phyloP scores from a whole-genome alignment of 2,113 vertebrate genomes.

The Tretioscincus oriximinensis region DNA sequence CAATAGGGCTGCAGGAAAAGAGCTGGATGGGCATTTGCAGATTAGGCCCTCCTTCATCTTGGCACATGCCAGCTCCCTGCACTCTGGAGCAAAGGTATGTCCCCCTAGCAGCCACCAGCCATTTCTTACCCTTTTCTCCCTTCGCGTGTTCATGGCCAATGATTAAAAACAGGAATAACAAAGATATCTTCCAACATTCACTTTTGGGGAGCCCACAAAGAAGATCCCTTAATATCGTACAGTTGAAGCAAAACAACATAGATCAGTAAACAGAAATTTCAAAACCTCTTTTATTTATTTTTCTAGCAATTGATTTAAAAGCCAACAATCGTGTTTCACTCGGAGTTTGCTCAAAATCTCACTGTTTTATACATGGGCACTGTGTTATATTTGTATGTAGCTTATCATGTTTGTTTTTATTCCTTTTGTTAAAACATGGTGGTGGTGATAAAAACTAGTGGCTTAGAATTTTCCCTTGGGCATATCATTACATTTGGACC shows the following conservation, averaged over 20 bases:
- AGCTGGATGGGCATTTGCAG: no score
- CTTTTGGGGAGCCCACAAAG: no score
- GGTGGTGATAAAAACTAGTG: background rate
- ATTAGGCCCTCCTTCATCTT: no score
- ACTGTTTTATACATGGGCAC: constrained; percentile 18
- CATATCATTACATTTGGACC: constrained; percentile 23
- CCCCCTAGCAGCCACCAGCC: no score
- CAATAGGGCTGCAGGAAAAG: no score
- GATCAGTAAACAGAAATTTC: background rate
- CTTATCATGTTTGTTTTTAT: background rate
- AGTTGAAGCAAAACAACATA: background rate
- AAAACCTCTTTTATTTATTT: background rate
- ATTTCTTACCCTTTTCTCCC: no score
- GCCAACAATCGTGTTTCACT: background rate
- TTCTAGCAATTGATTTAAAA: background rate
- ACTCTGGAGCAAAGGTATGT: no score
- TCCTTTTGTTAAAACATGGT: constrained; percentile 7
- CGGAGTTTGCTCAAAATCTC: background rate
- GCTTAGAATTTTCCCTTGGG: constrained; percentile 16
- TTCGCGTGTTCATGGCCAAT: no score
- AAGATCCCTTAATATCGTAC: no score
- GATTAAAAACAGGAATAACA: no score
- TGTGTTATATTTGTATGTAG: background rate
- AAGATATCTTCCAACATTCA: no score
- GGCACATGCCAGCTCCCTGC: no score